These are phyloP conservation scores for Allobates femoralis DNA, from an alignment of 2,797 vertebrate species.

Conservation along the genomic window DNA sequence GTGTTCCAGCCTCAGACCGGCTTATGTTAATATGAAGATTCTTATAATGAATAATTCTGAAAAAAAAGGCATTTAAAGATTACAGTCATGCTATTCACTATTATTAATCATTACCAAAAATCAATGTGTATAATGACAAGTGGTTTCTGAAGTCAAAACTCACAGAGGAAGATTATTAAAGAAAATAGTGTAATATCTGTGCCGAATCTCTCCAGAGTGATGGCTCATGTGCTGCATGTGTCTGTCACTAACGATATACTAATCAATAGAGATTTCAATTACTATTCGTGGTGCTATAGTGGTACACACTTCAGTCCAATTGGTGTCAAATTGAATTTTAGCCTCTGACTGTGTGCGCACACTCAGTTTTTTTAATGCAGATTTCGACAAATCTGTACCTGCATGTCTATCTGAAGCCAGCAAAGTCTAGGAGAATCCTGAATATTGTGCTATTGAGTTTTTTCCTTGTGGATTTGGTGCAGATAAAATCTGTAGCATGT, in stretches of 20 bases:
- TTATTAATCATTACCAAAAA: constrained; percentile 24
- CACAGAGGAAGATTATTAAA: constrained; percentile 32
- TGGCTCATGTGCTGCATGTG: neutral
- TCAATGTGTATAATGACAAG: constrained; percentile 45
- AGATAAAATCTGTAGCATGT: too few species aligned
- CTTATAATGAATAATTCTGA: neutral
- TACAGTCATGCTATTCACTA: neutral
- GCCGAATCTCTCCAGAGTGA: constrained; percentile 14
- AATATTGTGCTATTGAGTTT: too few species aligned
- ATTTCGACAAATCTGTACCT: too few species aligned
- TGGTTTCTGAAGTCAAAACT: constrained; percentile 12
- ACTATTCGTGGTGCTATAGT: neutral
- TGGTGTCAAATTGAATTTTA: neutral
- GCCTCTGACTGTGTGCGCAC: too few species aligned
- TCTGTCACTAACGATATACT: constrained; percentile 28
- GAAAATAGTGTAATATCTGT: neutral
- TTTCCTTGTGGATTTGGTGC: too few species aligned
- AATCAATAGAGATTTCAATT: constrained; percentile 4
- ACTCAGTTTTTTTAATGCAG: too few species aligned
- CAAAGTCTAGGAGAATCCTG: too few species aligned
- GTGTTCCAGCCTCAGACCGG: neutral
- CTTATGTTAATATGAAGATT: neutral
- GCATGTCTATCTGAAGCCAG: too few species aligned
- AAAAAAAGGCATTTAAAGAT: neutral
- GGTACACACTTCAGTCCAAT: neutral